Base-by-base conservation (phyloP, 1,140 invertebrate genomes). In the Brachionus asplanchnoidis region DNA sequence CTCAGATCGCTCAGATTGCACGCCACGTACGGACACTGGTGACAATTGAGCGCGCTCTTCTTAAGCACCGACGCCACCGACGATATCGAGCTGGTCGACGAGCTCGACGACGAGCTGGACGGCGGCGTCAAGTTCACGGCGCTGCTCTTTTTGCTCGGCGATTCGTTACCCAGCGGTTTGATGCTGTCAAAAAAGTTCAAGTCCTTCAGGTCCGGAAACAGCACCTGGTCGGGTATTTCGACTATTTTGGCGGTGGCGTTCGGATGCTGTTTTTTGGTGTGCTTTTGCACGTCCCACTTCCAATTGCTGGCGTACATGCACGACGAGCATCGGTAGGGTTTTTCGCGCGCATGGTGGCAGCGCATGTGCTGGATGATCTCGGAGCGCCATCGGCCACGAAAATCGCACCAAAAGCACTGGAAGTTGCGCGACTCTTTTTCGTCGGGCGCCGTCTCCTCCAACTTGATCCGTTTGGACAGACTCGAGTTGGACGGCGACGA, bases 311-410 rank as follows among this genome's bases (percentile, higher is more conserved):
- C 66, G 85, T 90, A 90, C 60, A 87, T 88, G 84, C 89, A 90
- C 40, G 87, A 85, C 11, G 88, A 88, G 79, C 89, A 90, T 75
- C 87, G 86, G 84, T 88, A 90, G 9, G 89, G 89, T 68, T 90
- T 89, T 65, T 89, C 88, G 60, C 89, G 87, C 6, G 89, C 89
- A n/a, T 85, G 84, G 84, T 90, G 89, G 85, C 89, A 89, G 84
- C 89, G 89, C 89, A 90, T 89, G 78, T 90, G 89, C 85, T 90
- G 88, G 17, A 88, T 88, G 23, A 90, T 88, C 85, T 90, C 89
- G 23, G 88, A 89, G 9, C 88, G 88, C 89, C 89, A 90, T 73
- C 89, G 86, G 2, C 89, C 89, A 65, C 87, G 77, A 84, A 89
- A 89, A 77, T 89, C 88, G 79, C 89, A 89, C 32, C 87, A 86